Evolutionary conservation across 2,113 vertebrate genomes (phyloP).

Genomic region (Abramis brama): DNA sequence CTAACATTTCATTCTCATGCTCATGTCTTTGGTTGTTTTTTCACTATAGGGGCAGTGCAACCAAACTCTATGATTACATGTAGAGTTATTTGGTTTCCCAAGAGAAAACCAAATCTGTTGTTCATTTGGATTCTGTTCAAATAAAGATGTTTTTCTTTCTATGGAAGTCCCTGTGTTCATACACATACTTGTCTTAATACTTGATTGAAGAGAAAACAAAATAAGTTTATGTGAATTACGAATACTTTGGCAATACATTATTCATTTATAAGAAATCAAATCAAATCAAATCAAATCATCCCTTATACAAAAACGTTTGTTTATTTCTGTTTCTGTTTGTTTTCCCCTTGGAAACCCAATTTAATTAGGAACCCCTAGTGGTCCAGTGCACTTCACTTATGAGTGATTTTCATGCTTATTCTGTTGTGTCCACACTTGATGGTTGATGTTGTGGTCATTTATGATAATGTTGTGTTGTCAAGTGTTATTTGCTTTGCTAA

Average conservation of each 20-base stretch:
- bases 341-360: background rate
- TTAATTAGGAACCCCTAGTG: background rate
- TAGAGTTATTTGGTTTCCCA: background rate
- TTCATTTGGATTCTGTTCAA: background rate
- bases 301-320: background rate
- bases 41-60: background rate
- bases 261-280: background rate
- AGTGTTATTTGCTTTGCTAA: slow-evolving; percentile 26
- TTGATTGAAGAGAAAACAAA: background rate
- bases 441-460: slow-evolving; percentile 1
- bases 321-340: background rate
- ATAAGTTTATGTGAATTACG: background rate
- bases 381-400: background rate
- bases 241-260: background rate
- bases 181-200: background rate
- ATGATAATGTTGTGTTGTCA: slow-evolving; percentile 16
- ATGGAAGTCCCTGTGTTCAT: background rate
- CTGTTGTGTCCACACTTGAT: background rate
- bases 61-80: background rate
- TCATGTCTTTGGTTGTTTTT: background rate
- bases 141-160: background rate
- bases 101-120: background rate
- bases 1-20: background rate
- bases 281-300: background rate
- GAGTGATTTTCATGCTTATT: background rate